Percentiles rank a stretch among this genome's conserved stretches.
phyloP scores from a whole-genome alignment of 2,113 vertebrate species.

The Campylomormyrus tamandua region DNA sequence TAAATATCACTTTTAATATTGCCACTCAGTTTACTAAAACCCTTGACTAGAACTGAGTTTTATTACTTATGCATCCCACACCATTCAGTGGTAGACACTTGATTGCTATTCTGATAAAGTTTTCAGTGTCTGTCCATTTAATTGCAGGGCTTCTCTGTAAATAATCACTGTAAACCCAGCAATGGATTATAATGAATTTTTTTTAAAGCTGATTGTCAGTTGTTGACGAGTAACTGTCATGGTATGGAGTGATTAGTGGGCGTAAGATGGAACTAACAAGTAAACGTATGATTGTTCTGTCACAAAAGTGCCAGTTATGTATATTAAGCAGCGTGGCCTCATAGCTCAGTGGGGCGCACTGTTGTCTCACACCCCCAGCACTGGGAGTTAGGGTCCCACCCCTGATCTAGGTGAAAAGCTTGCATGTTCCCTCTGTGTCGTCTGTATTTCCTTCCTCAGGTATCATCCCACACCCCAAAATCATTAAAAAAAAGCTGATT shows the following conservation, averaged over 20 bases:
- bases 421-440: not conserved
- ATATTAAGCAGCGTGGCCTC: not conserved
- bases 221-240: not conserved
- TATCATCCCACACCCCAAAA: not conserved
- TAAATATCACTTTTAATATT: not conserved
- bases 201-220: not conserved
- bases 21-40: not conserved
- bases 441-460: not conserved
- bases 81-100: not conserved
- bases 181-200: not conserved
- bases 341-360: not conserved
- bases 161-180: not conserved
- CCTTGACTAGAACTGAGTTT: not conserved
- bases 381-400: not conserved
- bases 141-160: not conserved
- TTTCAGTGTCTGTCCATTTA: not conserved
- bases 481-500: not conserved
- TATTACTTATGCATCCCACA: not conserved
- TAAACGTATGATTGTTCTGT: not conserved
- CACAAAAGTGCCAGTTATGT: not conserved
- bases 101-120: not conserved
- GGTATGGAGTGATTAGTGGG: not conserved
- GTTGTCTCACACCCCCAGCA: not conserved
- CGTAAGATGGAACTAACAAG: not conserved
- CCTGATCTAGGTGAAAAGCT: not conserved